Conservation (phyloP, 2,888 invertebrate species). For the Andrena camellia region DNA sequence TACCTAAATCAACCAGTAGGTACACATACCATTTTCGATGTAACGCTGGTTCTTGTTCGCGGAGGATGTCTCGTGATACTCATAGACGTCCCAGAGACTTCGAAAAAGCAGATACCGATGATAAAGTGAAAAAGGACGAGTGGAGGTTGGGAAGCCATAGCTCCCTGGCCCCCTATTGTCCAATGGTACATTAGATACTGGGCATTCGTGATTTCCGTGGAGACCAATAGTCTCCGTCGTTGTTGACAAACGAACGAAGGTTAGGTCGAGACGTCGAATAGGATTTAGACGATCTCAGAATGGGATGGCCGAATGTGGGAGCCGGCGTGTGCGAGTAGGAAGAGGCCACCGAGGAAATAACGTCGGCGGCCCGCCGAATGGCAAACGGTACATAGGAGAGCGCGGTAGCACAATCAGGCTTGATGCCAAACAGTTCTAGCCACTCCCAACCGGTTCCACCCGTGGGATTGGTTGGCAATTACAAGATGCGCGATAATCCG, state of each 20-base stretch:
- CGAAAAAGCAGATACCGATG: constrained; percentile 41
- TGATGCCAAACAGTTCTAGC: constrained; percentile 84
- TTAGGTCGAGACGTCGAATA: constrained; percentile 70
- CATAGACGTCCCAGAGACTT: constrained; percentile 4
- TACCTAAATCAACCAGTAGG: too few relatives aligned
- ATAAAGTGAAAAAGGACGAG: constrained; percentile 36
- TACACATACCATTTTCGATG: too few relatives aligned
- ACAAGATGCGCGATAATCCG: constrained; percentile 85
- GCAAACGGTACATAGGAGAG: constrained; percentile 72
- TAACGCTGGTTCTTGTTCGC: background rate
- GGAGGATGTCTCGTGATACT: constrained; percentile 7
- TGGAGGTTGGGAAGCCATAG: background rate
- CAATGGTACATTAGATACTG: constrained; percentile 66
- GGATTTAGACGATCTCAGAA: constrained; percentile 73
- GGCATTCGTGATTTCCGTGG: constrained; percentile 70
- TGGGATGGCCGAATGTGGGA: constrained; percentile 51
- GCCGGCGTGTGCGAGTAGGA: constrained; percentile 42
- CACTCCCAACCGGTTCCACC: constrained; percentile 79
- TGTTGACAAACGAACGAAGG: constrained; percentile 71
- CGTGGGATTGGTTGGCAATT: constrained; percentile 85
- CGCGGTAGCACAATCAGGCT: constrained; percentile 83
- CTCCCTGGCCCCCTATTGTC: constrained; percentile 16
- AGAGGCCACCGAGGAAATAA: constrained; percentile 73
- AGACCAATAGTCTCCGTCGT: constrained; percentile 68
- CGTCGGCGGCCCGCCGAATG: constrained; percentile 72